Percentiles rank a stretch among this genome's conserved stretches.
phyloP scores from a whole-genome alignment of 2,888 invertebrate species.

The Drosophila tanythrix region DNA sequence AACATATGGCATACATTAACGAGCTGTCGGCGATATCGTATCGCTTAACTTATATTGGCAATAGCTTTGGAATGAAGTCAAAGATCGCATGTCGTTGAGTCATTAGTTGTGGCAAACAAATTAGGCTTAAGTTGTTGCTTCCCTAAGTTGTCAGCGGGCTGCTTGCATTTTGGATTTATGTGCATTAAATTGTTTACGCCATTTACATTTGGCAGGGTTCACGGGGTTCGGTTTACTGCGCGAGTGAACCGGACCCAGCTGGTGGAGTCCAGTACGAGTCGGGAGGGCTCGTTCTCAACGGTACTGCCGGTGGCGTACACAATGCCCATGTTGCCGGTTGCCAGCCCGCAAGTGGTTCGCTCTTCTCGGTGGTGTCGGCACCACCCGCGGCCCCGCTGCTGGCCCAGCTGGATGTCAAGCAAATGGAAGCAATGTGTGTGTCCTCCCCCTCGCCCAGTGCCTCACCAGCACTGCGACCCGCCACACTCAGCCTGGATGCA shows the following conservation, averaged over 20 bases:
- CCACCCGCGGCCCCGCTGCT: conserved; percentile 85
- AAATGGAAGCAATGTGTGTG: conserved; percentile 74
- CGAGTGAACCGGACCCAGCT: conserved; percentile 85
- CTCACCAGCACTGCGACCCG: conserved; percentile 85
- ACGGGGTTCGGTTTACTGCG: conserved; percentile 85
- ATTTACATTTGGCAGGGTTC: conserved; percentile 79
- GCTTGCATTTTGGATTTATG: conserved; percentile 27
- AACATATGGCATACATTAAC: conserved; percentile 19
- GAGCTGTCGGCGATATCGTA: conserved; percentile 41
- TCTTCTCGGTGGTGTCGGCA: conserved; percentile 89
- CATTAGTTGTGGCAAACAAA: conserved; percentile 60
- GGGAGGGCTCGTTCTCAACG: conserved; percentile 84
- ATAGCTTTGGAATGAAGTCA: no score
- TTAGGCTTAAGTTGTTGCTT: conserved; percentile 62
- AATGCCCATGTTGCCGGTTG: conserved; percentile 66
- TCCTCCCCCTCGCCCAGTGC: conserved; percentile 54
- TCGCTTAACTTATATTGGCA: neutral
- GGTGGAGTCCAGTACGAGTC: conserved; percentile 85
- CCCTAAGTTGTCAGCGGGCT: conserved; percentile 52
- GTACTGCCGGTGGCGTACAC: conserved; percentile 58
- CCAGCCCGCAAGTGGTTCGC: conserved; percentile 86
- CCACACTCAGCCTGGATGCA: conserved; percentile 85
- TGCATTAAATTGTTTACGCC: conserved; percentile 11
- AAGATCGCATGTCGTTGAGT: conserved; percentile 54
- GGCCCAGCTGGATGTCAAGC: conserved; percentile 84